These are phyloP conservation scores for Benthochromis sp. DNA, from an alignment of 2,113 vertebrate genomes.

Conservation along the genomic window DNA sequence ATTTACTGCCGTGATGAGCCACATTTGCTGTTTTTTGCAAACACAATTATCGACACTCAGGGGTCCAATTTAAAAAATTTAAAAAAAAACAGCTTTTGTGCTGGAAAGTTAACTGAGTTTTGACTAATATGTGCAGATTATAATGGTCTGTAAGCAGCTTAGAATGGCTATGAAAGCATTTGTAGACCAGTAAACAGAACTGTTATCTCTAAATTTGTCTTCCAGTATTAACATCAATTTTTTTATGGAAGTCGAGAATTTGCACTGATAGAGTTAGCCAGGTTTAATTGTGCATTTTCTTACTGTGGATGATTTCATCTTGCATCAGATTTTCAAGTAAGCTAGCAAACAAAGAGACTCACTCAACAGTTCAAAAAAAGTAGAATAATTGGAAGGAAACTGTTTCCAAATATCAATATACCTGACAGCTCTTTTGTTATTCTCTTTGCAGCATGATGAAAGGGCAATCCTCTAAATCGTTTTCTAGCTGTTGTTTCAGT, in stretches of 20 bases:
- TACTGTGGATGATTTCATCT: background rate
- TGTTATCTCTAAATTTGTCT: background rate
- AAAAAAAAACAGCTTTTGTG: background rate
- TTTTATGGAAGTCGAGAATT: background rate
- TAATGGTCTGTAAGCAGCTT: background rate
- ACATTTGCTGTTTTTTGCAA: conserved; percentile 1
- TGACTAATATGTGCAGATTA: background rate
- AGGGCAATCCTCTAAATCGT: conserved; percentile 28
- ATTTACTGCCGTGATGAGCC: conserved; percentile 8
- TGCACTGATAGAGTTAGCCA: background rate
- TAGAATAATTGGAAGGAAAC: background rate
- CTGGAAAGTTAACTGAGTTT: background rate
- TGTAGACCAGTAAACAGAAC: background rate
- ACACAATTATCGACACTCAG: background rate
- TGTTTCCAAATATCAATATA: background rate
- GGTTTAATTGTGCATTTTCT: background rate
- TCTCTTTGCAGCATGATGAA: conserved; percentile 46
- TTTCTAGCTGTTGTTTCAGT: background rate
- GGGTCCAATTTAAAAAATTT: background rate
- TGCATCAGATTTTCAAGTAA: background rate
- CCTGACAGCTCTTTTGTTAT: conserved; percentile 25
- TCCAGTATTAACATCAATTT: background rate
- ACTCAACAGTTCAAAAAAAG: background rate
- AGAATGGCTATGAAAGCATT: background rate
- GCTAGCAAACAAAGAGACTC: background rate